Evolutionary conservation across 2,888 invertebrate species (phyloP), one percentile per base, ranked within the genome.

Genomic region (Hymenopus coronatus): DNA sequence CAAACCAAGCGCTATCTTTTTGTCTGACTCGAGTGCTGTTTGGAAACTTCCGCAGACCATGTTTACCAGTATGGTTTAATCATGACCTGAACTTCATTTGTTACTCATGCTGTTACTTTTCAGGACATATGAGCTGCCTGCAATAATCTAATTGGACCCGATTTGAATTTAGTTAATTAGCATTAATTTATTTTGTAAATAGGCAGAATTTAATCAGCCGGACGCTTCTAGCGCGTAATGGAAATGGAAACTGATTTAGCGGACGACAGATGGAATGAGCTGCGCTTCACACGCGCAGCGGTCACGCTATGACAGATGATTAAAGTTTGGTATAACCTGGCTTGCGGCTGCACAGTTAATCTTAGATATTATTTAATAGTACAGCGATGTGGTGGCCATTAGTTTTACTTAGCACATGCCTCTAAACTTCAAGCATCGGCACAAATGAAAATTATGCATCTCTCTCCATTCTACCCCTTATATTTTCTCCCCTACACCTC

Each of bases 131-230:
- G 86, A 46, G 86, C 46, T 28, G 70, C 70, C 28, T 86, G 14
- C 28, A 28, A 54, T 86, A 70, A 86, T 86, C 54, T 86, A 84
- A 84, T 84, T 70, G 30, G 20, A 28, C 28, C 28, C 84, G 70
- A 86, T 86, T 86, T 86, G 70, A 86, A 86, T 86, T 86, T 86
- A 81, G 86, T 28, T 86, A 70, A 70, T 86, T 86, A 86, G 54
- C 70, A 70, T 54, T 25, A 86, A 81, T 86, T 86, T 54, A 86
- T 86, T 86, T 86, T 86, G 28, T 81, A 86, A 86, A 86, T 81
- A 86, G 86, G 46, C 70, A 28, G 28, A 86, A 86, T 86, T 86
- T 46, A 86, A 86, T 86, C 70, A 28, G 0, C 25, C 70, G 54
- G 15, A 28, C 86, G 27, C 25, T 28, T 20, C 14, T 86, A 28